A percentile compares a stretch with the other conserved stretches of the same genome.
These are phyloP conservation scores for Artibeus lituratus DNA, from an alignment of 2,797 vertebrate genomes.

Conservation along the genomic window DNA sequence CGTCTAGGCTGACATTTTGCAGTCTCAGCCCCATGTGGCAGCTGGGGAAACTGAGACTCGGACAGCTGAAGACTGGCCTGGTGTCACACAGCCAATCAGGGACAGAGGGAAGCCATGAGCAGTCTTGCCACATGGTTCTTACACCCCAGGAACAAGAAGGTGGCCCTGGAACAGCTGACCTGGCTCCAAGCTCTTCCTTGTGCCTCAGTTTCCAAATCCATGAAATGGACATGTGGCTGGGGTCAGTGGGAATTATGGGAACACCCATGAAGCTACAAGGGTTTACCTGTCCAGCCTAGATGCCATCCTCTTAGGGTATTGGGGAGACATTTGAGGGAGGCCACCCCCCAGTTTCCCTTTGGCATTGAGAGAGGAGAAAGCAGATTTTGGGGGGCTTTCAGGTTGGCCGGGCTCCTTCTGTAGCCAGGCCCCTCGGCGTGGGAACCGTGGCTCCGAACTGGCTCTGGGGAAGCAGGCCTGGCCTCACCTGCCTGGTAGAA, in stretches of 20 bases:
- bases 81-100: background rate
- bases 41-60: background rate
- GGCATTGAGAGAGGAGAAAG: background rate
- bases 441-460: background rate
- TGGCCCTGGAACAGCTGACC: background rate
- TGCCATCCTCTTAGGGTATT: background rate
- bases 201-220: background rate
- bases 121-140: background rate
- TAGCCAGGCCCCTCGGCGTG: background rate
- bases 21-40: background rate
- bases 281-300: background rate
- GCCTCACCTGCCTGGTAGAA: background rate
- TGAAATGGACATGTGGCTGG: background rate
- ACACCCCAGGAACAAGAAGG: background rate
- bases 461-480: background rate
- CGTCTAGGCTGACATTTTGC: background rate
- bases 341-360: background rate
- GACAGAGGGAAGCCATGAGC: background rate
- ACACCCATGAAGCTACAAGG: background rate
- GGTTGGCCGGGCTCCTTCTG: too few species aligned
- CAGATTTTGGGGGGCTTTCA: background rate
- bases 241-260: background rate
- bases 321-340: background rate
- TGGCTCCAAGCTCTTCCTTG: rapidly evolving
- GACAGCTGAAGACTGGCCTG: background rate